These are phyloP conservation scores for Megaceryle alcyon DNA, from an alignment of 2,797 vertebrate genomes.

Conservation along the genomic window DNA sequence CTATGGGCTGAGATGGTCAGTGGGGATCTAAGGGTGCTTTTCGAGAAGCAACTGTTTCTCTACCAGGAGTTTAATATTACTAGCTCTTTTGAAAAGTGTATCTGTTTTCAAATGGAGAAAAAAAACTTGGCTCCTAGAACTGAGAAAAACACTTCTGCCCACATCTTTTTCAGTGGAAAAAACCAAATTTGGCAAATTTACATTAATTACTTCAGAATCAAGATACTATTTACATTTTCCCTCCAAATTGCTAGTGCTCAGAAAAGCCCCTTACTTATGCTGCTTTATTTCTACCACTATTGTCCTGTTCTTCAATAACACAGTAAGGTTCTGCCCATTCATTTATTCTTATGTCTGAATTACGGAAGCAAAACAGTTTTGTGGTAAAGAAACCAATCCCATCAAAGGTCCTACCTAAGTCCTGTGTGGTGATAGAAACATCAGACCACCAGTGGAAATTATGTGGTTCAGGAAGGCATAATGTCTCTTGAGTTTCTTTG, in stretches of 20 bases:
- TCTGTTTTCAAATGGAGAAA: background rate
- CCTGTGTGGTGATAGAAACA: background rate
- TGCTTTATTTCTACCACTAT: background rate
- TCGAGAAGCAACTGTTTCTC: background rate
- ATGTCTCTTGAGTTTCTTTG: background rate
- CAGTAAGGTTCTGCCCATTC: background rate
- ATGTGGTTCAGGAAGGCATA: rapidly evolving
- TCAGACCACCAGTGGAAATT: background rate
- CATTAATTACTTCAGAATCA: background rate
- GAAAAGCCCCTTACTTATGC: background rate
- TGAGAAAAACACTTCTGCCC: background rate
- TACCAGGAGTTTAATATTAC: background rate
- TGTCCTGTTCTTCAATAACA: background rate
- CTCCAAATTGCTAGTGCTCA: background rate
- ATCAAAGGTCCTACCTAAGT: background rate
- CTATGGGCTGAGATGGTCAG: background rate
- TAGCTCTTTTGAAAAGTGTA: background rate
- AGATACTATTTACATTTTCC: background rate
- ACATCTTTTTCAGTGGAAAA: background rate
- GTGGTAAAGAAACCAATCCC: background rate
- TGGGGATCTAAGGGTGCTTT: background rate
- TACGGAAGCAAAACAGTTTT: background rate
- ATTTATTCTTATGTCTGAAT: background rate
- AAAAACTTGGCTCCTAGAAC: background rate
- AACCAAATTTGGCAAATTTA: background rate